phyloP scores from a whole-genome alignment of 2,888 invertebrate species.

The Diarsia rubi region DNA sequence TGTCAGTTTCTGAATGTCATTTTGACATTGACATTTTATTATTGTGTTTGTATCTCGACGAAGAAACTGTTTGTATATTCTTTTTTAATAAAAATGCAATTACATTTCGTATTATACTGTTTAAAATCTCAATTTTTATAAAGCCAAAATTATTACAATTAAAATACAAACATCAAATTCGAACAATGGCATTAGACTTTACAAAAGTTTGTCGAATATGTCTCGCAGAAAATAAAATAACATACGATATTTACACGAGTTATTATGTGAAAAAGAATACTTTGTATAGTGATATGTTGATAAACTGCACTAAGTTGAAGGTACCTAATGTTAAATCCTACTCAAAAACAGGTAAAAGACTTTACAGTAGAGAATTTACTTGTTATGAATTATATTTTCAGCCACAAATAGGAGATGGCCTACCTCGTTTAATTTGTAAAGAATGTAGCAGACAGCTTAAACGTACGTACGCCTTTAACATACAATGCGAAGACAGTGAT shows the following conservation, averaged over 20 bases:
- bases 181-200: constrained; percentile 76
- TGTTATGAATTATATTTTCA: constrained; percentile 66
- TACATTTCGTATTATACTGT: neutral
- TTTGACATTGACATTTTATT: constrained; percentile 40
- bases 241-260: constrained; percentile 83
- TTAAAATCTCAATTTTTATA: constrained; percentile 61
- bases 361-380: neutral
- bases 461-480: constrained; percentile 80
- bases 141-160: neutral
- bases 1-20: constrained; percentile 25
- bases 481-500: constrained; percentile 83
- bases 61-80: constrained; percentile 5
- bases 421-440: constrained; percentile 85
- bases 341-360: neutral
- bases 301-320: constrained; percentile 82
- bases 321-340: constrained; percentile 67
- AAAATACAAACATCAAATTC: constrained; percentile 1
- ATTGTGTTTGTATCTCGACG: constrained; percentile 46
- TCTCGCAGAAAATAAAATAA: constrained; percentile 77
- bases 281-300: constrained; percentile 83
- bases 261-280: constrained; percentile 80
- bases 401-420: constrained; percentile 80
- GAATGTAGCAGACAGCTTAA: constrained; percentile 83
- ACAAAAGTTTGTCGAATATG: constrained; percentile 84
- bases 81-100: constrained; percentile 19